These are phyloP conservation scores for Poecile montanus DNA, from an alignment of 2,797 vertebrate genomes.

Conservation along the genomic window DNA sequence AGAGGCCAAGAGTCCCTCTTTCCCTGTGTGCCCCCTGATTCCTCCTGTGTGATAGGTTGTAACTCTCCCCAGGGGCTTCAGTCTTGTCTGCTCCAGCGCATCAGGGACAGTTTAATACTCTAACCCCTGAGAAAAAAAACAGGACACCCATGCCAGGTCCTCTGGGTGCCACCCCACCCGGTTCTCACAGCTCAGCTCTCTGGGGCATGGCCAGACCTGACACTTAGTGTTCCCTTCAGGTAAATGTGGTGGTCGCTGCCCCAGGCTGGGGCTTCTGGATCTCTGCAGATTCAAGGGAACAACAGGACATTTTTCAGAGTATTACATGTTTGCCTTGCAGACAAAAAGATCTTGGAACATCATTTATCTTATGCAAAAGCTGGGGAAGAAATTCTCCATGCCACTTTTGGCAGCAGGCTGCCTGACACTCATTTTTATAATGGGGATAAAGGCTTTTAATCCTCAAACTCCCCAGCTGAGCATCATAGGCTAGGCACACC, in stretches of 20 bases:
- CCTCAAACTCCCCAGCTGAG: neutral
- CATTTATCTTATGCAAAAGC: neutral
- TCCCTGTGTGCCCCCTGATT: neutral
- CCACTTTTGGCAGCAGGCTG: neutral
- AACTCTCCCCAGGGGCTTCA: neutral
- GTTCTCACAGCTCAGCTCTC: neutral
- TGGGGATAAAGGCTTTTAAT: neutral
- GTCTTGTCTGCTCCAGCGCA: neutral
- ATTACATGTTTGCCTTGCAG: neutral
- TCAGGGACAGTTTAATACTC: neutral
- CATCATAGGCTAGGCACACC: neutral
- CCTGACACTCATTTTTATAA: neutral
- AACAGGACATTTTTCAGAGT: rapidly evolving
- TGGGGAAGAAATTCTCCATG: neutral
- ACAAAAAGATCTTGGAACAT: neutral
- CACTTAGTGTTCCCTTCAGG: neutral
- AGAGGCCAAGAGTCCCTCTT: neutral
- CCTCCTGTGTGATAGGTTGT: rapidly evolving
- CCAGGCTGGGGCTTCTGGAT: neutral
- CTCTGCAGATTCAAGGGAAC: neutral
- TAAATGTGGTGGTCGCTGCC: neutral
- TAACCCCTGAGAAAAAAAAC: neutral
- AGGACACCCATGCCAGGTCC: neutral
- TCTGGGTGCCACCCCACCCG: neutral
- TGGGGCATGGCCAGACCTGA: neutral